Base-by-base conservation (phyloP, 1,140 invertebrate species). In the Uloborus diversus region DNA sequence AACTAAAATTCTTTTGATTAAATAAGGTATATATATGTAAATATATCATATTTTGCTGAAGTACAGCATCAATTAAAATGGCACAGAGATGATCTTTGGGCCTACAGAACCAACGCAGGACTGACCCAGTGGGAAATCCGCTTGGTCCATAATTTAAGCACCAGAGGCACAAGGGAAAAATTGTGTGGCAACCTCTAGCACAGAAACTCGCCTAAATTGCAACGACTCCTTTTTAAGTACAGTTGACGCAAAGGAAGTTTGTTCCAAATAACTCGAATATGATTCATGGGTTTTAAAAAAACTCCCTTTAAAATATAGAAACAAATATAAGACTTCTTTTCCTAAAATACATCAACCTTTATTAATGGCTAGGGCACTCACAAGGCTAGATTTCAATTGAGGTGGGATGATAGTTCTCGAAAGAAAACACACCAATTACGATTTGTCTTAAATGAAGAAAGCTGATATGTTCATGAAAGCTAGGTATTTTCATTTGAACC, bases 21-120 rank as follows among this genome's bases (percentile, higher is more conserved):
- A 78, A 78, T 78, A 65, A 78, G 71, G 71, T 75, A 61, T 35
- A 35, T 49, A 53, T 64, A 51, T 75, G 57, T 49, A 56, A 56
- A 37, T 70, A 75, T 75, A 28, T 70, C n/a, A 42, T 42, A 73
- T 73, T 61, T 73, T 70, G 68, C 68, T 70, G 68, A 75, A 49
- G 47, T 53, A 53, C 49, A 53, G 47, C 30, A 28, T 35, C 61
- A 57, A 27, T 66, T 65, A 51, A 78, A 62, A 78, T 78, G 73
- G 73, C 73, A 78, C 61, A 78, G 73, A 53, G 28, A 65, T 47
- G 62, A 78, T 78, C 73, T 78, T 75, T 75, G 71, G 71, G 71
- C 71, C 71, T 42, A 62, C 66, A 57, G 51, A 56, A 70, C 49
- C 66, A 25, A 56, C 32, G 47, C 65, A 68, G 65, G 28, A 14